Percentiles rank a stretch among this genome's conserved stretches.
Evolutionary conservation across 2,113 vertebrate species (phyloP).

Genomic region (Vulpes vulpes): DNA sequence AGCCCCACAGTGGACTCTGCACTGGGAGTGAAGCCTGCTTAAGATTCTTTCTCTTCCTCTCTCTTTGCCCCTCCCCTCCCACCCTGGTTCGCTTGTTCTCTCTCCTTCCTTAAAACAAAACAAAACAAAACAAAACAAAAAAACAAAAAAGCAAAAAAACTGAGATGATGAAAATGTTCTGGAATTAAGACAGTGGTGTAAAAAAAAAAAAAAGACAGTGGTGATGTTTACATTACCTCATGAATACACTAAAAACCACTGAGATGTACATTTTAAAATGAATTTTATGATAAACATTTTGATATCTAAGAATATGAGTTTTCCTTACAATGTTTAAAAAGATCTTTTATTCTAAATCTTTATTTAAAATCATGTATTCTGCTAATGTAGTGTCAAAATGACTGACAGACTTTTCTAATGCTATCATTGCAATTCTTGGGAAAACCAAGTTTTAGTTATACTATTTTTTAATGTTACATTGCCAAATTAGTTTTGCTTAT

Average conservation of each 20-base stretch:
- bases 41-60: neutral
- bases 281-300: conserved; percentile 1
- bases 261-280: conserved; percentile 7
- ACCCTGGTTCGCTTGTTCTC: neutral
- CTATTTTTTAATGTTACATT: neutral
- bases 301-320: neutral
- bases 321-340: neutral
- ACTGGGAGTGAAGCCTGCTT: neutral
- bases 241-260: conserved; percentile 24
- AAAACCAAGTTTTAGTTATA: neutral
- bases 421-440: neutral
- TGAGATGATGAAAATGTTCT: neutral
- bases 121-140: neutral
- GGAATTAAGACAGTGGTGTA: neutral
- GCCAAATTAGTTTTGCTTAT: neutral
- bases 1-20: neutral
- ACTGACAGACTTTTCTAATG: neutral
- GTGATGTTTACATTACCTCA: neutral
- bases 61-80: neutral
- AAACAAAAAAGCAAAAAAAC: neutral
- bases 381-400: neutral
- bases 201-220: neutral
- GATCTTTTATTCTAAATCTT: neutral
- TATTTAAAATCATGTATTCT: neutral
- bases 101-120: neutral